phyloP scores from a whole-genome alignment of 92 coral and sea anemone genomes.

The Scolanthus callimorphus region DNA sequence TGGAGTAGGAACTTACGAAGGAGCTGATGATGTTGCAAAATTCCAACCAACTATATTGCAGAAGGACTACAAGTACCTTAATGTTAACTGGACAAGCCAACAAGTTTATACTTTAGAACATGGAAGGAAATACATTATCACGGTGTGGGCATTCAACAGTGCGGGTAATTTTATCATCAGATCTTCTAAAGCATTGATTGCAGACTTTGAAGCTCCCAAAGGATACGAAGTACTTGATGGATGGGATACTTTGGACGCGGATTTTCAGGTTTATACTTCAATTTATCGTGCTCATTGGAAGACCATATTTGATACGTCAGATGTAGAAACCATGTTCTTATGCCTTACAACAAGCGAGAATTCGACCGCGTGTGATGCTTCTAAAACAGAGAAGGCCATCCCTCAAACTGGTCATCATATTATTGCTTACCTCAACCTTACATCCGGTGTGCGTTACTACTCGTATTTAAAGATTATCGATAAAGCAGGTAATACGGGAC shows the following conservation, averaged over 20 bases:
- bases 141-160: slow-evolving; percentile 48
- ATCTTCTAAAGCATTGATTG: slow-evolving; percentile 48
- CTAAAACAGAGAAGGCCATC: slow-evolving; percentile 22
- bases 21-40: slow-evolving; percentile 63
- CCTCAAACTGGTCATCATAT: slow-evolving; percentile 25
- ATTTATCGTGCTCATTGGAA: slow-evolving; percentile 76
- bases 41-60: slow-evolving; percentile 12
- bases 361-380: slow-evolving; percentile 49
- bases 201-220: slow-evolving; percentile 65
- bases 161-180: slow-evolving; percentile 50
- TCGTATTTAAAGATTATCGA: slow-evolving; percentile 57
- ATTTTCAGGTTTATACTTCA: slow-evolving; percentile 53
- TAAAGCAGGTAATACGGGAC: slow-evolving; percentile 63
- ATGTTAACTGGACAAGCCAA: slow-evolving; percentile 67
- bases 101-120: slow-evolving; percentile 16
- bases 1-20: slow-evolving; percentile 64
- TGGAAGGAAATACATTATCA: slow-evolving; percentile 57
- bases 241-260: slow-evolving; percentile 62
- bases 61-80: slow-evolving; percentile 2
- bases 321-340: slow-evolving; percentile 34
- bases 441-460: slow-evolving; percentile 54
- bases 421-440: slow-evolving; percentile 41
- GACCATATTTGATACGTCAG: slow-evolving; percentile 61
- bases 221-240: slow-evolving; percentile 58
- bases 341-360: slow-evolving; percentile 38